Base-by-base conservation (phyloP, 1,140 invertebrate genomes). In the Agrypnia vestita region DNA sequence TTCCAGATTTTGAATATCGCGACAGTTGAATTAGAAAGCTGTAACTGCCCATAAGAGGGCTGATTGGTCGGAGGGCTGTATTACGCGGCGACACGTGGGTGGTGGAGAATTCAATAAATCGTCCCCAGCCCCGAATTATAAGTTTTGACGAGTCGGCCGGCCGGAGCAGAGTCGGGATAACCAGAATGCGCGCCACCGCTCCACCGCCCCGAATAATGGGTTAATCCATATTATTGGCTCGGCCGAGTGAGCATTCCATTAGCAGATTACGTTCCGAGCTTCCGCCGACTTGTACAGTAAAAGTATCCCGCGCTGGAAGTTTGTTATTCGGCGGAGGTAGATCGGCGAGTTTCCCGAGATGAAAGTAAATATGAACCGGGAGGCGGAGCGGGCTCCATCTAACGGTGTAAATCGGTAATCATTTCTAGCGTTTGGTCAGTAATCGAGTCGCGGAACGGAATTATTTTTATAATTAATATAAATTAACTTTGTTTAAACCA, bases 191-290 rank as follows among this genome's bases (percentile, higher is more conserved):
- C 75, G 56, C 25, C 47, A 62, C 75, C 13, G 25, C 17, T 74
- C 76, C 77, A 78, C 74, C 78, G 81, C 79, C 80, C 78, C 78
- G 80, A 82, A 82, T 82, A 82, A 82, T 82, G 78, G 81, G 75
- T 82, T 82, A 82, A 82, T 82, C 81, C 79, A 80, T 80, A 82
- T 82, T 82, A 82, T 82, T 82, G 81, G 81, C 74, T 43, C 67
- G 81, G 76, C 47, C 75, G 81, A 82, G 81, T 82, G 81, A 82
- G 71, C 81, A 80, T 82, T 82, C 81, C 81, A 82, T 82, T 82
- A 82, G 81, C 76, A 82, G 81, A 82, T 82, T 82, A 82, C 81
- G 80, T 82, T 71, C 7, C 21, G 47, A 25, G n/a, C 35, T 53
- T 73, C 25, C 35, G 21, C 69, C 69, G n/a, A 73, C 69, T 73